Conservation (phyloP, 1,140 invertebrate genomes). For the Chrysomallon squamiferum region DNA sequence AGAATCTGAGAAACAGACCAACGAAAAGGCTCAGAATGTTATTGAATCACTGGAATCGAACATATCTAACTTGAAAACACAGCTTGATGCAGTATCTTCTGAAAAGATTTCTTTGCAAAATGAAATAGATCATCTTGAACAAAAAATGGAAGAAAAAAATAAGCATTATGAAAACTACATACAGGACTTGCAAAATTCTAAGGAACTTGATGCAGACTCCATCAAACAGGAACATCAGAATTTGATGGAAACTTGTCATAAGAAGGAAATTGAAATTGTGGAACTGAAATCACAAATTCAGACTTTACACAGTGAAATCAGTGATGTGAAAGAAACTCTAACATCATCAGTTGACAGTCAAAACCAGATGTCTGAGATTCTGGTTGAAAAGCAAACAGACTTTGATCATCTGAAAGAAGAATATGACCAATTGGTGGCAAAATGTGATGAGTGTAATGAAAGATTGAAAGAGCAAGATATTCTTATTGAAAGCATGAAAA, state of each 20-base stretch:
- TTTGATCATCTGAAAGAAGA: conserved; percentile 23
- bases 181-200: conserved; percentile 31
- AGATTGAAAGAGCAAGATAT: conserved; percentile 16
- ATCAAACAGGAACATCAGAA: conserved; percentile 28
- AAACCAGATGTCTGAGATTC: conserved; percentile 7
- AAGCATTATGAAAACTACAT: conserved; percentile 43
- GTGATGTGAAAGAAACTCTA: conserved; percentile 21
- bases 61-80: conserved; percentile 23
- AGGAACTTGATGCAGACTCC: conserved; percentile 23
- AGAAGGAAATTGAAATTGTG: conserved; percentile 39
- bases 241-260: conserved; percentile 28
- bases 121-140: conserved; percentile 22
- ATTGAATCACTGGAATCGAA: conserved; percentile 4
- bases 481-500: conserved; percentile 3
- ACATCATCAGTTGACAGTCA: conserved; percentile 22
- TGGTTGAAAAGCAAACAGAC: conserved; percentile 30
- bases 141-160: conserved; percentile 25
- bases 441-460: conserved; percentile 16
- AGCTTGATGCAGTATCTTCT: conserved; percentile 18
- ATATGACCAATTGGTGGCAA: conserved; percentile 8
- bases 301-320: conserved; percentile 17
- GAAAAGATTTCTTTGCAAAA: conserved; percentile 27
- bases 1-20: not conserved
- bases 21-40: conserved; percentile 2
- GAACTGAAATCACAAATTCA: conserved; percentile 28